Percentiles rank a stretch among this genome's conserved stretches.
These are phyloP conservation scores for Mythimna pallens DNA, from an alignment of 2,888 invertebrate species.

Conservation along the genomic window DNA sequence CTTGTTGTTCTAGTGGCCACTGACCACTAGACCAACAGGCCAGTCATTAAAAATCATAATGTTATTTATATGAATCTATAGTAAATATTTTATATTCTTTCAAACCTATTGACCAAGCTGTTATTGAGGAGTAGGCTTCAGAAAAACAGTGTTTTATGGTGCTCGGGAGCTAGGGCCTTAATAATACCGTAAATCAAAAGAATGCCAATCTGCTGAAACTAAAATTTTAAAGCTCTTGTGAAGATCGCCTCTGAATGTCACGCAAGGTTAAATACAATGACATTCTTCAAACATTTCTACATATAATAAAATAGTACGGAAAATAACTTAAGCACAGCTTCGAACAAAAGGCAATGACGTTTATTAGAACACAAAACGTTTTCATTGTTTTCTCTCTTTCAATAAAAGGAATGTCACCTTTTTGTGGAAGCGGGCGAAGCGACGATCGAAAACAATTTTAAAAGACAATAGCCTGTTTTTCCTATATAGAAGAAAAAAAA, in stretches of 20 bases:
- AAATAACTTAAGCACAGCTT: constrained; percentile 26
- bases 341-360: constrained; percentile 29
- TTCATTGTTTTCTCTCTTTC: constrained; percentile 54
- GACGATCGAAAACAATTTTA: constrained; percentile 38
- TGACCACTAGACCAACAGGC: no score
- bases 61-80: no score
- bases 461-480: constrained; percentile 46
- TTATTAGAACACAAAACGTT: constrained; percentile 50
- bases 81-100: no score
- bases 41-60: no score
- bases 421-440: constrained; percentile 25
- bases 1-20: no score
- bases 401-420: constrained; percentile 55
- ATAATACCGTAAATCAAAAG: background rate
- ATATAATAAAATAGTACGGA: constrained; percentile 4
- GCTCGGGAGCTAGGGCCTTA: no score
- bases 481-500: constrained; percentile 9
- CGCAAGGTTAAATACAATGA: background rate
- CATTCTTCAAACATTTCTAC: constrained; percentile 15
- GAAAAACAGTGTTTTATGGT: no score
- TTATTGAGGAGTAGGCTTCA: no score
- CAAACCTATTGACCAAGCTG: no score
- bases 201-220: background rate
- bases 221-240: background rate
- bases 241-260: background rate